A percentile compares a stretch with the other conserved stretches of the same genome.
Conservation (phyloP, 1,140 invertebrate species). For the Nylanderia fulva region DNA sequence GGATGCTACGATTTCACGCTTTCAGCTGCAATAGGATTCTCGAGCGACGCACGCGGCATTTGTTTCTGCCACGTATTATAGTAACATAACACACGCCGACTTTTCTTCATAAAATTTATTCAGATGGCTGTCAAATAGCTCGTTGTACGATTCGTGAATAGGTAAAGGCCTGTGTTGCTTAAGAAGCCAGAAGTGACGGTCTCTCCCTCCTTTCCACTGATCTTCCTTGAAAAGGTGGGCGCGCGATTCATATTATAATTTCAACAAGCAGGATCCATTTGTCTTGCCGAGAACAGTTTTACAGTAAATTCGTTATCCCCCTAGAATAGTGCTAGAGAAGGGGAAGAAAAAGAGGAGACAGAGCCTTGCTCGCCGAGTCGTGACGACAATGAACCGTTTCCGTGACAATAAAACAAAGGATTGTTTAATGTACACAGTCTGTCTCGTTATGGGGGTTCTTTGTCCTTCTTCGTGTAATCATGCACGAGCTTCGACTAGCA, state of each 20-base stretch:
- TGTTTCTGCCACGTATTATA: conserved; percentile 38
- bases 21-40: conserved; percentile 1
- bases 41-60: conserved; percentile 17
- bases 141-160: conserved; percentile 64
- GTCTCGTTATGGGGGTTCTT: conserved; percentile 18
- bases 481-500: background rate
- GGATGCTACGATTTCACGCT: conserved; percentile 52
- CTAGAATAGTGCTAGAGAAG: conserved; percentile 25
- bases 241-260: conserved; percentile 75
- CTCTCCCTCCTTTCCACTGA: background rate
- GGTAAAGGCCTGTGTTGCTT: conserved; percentile 51
- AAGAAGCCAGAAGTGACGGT: conserved; percentile 62
- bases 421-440: conserved; percentile 60
- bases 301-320: conserved; percentile 69
- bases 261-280: conserved; percentile 71
- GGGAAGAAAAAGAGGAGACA: background rate
- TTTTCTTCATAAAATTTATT: conserved; percentile 64
- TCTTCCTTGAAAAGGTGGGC: conserved; percentile 64
- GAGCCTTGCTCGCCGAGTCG: conserved; percentile 53
- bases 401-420: conserved; percentile 63
- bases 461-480: conserved; percentile 9
- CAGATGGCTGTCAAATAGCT: conserved; percentile 55
- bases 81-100: background rate
- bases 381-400: conserved; percentile 69
- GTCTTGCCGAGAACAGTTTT: conserved; percentile 64